Percentiles rank a stretch among this genome's conserved stretches.
Evolutionary conservation across 2,113 vertebrate species (phyloP).

Genomic region (Zingel zingel): DNA sequence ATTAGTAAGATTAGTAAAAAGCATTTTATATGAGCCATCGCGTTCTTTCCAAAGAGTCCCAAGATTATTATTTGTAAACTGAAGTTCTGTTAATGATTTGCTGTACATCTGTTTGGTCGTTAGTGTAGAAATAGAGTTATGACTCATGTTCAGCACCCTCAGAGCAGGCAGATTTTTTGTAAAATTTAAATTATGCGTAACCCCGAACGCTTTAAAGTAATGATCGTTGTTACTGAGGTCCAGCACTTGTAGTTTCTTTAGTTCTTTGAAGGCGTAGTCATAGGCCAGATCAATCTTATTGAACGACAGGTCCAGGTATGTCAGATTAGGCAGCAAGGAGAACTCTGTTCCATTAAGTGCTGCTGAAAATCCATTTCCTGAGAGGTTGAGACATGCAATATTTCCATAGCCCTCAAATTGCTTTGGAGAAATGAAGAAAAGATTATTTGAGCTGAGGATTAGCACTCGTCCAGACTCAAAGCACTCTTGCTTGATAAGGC

Average conservation of each 20-base stretch:
- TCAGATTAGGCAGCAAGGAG: slow-evolving; percentile 74
- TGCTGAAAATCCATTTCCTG: slow-evolving; percentile 81
- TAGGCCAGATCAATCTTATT: slow-evolving; percentile 82
- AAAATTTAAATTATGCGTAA: slow-evolving; percentile 85
- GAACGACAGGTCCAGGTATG: slow-evolving; percentile 82
- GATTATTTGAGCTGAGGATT: slow-evolving; percentile 84
- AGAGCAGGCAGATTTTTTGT: slow-evolving; percentile 76
- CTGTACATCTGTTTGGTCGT: slow-evolving; percentile 82
- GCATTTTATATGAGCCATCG: slow-evolving; percentile 59
- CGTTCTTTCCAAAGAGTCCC: slow-evolving; percentile 81
- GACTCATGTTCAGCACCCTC: slow-evolving; percentile 81
- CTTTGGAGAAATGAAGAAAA: slow-evolving; percentile 85
- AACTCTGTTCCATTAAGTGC: slow-evolving; percentile 82
- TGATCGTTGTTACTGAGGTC: slow-evolving; percentile 86
- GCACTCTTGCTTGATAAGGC: slow-evolving; percentile 77
- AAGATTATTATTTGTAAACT: slow-evolving; percentile 82
- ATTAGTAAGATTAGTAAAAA: slow-evolving; percentile 81
- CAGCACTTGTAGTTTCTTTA: slow-evolving; percentile 78
- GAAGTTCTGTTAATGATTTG: slow-evolving; percentile 82
- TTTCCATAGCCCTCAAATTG: slow-evolving; percentile 81
- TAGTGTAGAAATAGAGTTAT: slow-evolving; percentile 84
- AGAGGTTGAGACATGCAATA: slow-evolving; percentile 88
- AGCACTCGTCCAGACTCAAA: slow-evolving; percentile 83
- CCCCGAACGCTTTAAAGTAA: slow-evolving; percentile 84
- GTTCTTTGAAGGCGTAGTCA: slow-evolving; percentile 74